A percentile compares a stretch with the other conserved stretches of the same genome.
These are phyloP conservation scores for Hypomecis punctinalis DNA, from an alignment of 2,888 invertebrate genomes.

Conservation along the genomic window DNA sequence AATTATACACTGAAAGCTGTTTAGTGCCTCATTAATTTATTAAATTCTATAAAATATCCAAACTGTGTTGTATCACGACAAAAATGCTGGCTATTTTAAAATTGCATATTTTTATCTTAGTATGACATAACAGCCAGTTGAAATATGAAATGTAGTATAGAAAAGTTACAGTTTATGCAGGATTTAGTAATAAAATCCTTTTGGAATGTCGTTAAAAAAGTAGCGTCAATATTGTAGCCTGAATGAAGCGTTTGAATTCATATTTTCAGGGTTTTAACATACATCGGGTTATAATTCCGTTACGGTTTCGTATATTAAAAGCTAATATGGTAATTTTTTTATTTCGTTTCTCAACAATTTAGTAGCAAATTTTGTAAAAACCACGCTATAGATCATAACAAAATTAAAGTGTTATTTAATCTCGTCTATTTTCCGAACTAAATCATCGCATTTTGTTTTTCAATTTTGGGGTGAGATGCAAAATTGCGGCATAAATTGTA, in stretches of 20 bases:
- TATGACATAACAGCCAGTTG: neutral
- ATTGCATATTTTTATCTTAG: constrained; percentile 4
- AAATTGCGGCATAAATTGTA: constrained; percentile 18
- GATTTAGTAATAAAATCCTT: too few relatives aligned
- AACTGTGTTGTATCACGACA: neutral
- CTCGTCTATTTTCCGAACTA: neutral
- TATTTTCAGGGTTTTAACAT: too few relatives aligned
- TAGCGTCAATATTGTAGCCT: too few relatives aligned
- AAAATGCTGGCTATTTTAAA: neutral
- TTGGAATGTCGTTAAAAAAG: too few relatives aligned
- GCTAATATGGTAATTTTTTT: too few relatives aligned
- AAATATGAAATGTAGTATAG: neutral
- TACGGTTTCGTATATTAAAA: too few relatives aligned
- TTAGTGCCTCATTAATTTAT: neutral
- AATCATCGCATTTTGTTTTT: constrained; percentile 14
- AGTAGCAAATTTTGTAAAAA: too few relatives aligned
- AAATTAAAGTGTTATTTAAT: neutral
- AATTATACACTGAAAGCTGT: neutral
- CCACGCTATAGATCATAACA: too few relatives aligned
- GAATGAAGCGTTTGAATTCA: too few relatives aligned
- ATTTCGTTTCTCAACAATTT: too few relatives aligned
- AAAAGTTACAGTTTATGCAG: too few relatives aligned
- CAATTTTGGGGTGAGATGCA: constrained; percentile 11
- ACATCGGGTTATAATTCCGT: too few relatives aligned
- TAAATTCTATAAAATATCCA: neutral